Percentiles rank a stretch among this genome's conserved stretches.
Evolutionary conservation across 1,140 invertebrate species (phyloP).

Genomic region (Solenopsis invicta): DNA sequence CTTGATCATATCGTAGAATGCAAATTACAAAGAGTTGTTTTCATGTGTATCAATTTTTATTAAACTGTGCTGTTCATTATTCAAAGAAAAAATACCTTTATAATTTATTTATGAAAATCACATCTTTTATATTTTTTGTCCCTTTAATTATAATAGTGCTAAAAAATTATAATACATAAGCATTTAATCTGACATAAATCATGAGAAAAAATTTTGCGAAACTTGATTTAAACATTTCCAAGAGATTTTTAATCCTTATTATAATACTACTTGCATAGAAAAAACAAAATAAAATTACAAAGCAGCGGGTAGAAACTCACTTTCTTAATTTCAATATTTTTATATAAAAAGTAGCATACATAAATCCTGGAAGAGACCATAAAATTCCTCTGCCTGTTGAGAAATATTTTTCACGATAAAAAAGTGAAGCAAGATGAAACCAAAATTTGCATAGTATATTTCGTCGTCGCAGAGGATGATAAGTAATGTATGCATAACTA

Average conservation of each 20-base stretch:
- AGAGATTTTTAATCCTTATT: neutral
- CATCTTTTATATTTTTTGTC: neutral
- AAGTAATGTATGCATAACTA: conserved; percentile 27
- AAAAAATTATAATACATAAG: neutral
- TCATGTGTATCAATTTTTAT: neutral
- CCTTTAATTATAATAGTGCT: neutral
- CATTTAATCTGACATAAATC: neutral
- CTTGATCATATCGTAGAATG: conserved; percentile 2
- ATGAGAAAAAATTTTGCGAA: neutral
- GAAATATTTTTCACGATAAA: conserved; percentile 2
- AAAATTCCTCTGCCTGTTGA: neutral
- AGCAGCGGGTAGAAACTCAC: neutral
- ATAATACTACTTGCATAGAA: neutral
- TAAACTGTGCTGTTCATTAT: neutral
- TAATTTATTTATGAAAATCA: neutral
- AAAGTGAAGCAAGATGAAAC: conserved; percentile 11
- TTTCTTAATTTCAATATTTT: conserved; percentile 15
- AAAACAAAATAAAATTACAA: neutral
- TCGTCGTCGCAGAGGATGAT: neutral
- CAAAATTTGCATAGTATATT: conserved; percentile 19
- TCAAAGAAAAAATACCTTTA: neutral
- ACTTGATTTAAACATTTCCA: neutral
- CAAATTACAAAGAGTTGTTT: neutral
- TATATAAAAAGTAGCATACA: neutral
- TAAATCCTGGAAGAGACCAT: neutral